Evolutionary conservation across 2,113 vertebrate genomes (phyloP), one percentile per base, ranked within the genome.

Genomic region (Aegithalos caudatus): DNA sequence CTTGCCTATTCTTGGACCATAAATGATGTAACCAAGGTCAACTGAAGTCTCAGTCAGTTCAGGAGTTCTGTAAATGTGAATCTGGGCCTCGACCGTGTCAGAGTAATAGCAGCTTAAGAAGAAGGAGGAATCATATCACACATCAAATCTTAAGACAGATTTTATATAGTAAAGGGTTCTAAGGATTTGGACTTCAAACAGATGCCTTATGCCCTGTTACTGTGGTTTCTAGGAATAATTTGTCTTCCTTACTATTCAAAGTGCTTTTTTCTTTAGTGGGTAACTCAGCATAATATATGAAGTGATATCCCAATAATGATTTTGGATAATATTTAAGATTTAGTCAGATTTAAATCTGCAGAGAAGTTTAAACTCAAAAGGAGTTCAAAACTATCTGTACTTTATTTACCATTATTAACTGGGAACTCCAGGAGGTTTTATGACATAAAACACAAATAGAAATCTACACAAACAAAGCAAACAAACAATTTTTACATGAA

Each of bases 41-140:
- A 92, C 90, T 95, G 84, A 96, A 95, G 81, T 97, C 93, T 96
- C 92, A 77, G 95, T 96, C 90, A 91, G 92, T 96, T 98, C 91
- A 44, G 82, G 92, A 77, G 91, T 80, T 95, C 50, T 38, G 58
- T 72, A 77, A 95, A 96, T 88, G 90, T 94, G 81, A 91, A 97
- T 97, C 82, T 97, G 97, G 97, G 97, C 96, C 97, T 97, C 57
- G 73, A 97, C 95, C 44, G 95, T 98, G 96, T 96, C 96, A 97
- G 97, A 97, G 95, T 95, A 98, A 98, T 98, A 98, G 98, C 98
- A 98, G 98, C 98, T 98, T 98, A 96, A 97, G 96, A 94, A 97
- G 95, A 81, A 98, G 91, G 97, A 98, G 97, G 95, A 97, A 96
- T 84, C 93, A 42, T 97, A 97, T 95, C 95, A 97, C 95, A 96